phyloP scores from a whole-genome alignment of 1,140 invertebrate species.

The Dolichoris vasculosae region DNA sequence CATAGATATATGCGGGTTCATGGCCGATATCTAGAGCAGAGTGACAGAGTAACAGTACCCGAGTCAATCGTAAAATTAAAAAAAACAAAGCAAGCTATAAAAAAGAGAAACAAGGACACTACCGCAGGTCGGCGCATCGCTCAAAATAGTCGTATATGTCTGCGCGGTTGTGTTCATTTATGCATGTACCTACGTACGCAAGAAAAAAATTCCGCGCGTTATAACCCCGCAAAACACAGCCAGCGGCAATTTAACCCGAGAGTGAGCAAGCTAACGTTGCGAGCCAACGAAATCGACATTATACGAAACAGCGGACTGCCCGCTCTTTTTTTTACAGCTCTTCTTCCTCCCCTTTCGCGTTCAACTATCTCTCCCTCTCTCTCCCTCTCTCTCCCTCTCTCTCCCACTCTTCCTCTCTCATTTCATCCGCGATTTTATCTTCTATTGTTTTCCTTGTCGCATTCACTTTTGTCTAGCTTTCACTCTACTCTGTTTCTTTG shows the following conservation, averaged over 20 bases:
- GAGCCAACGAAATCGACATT: slow-evolving; percentile 20
- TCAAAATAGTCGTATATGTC: neutral
- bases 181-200: neutral
- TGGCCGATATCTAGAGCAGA: neutral
- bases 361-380: no score
- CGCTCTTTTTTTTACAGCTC: slow-evolving; percentile 23
- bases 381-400: neutral
- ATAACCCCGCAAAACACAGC: slow-evolving; percentile 22
- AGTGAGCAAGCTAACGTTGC: neutral
- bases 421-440: neutral
- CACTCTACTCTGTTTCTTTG: neutral
- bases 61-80: slow-evolving; percentile 47
- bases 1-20: neutral
- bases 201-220: neutral
- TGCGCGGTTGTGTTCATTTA: neutral
- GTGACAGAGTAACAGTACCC: slow-evolving; percentile 30
- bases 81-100: slow-evolving; percentile 33
- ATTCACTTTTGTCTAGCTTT: neutral
- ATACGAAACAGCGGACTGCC: neutral
- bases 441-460: slow-evolving; percentile 28
- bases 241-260: slow-evolving; percentile 19
- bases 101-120: neutral
- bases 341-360: neutral
- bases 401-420: neutral
- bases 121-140: neutral